A percentile compares a stretch with the other conserved stretches of the same genome.
Conservation (phyloP, 2,888 invertebrate species). For the Sthenelais limicola region DNA sequence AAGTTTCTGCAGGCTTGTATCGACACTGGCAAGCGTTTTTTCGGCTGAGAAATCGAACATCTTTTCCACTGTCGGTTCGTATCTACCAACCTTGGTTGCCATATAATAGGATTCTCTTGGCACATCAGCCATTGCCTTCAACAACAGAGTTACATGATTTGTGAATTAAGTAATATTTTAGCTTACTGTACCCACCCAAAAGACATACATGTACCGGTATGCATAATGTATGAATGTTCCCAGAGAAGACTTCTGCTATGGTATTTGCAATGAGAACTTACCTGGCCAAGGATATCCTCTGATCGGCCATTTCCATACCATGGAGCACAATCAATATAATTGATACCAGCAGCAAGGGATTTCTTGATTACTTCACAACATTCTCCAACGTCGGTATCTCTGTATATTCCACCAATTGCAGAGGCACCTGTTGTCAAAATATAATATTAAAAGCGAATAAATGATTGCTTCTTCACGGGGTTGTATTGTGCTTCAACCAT, state of each 20-base stretch:
- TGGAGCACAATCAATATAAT: slow-evolving; percentile 93
- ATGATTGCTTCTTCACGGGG: too few relatives aligned
- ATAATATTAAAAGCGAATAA: neutral
- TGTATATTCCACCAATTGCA: slow-evolving; percentile 66
- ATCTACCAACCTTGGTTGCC: slow-evolving; percentile 92
- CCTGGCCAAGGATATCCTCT: slow-evolving; percentile 85
- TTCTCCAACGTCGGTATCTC: slow-evolving; percentile 76
- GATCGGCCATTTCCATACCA: slow-evolving; percentile 93
- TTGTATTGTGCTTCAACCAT: too few relatives aligned
- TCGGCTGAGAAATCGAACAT: slow-evolving; percentile 91
- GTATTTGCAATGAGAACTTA: too few relatives aligned
- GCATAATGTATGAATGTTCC: neutral
- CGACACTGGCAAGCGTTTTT: slow-evolving; percentile 83
- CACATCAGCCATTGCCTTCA: slow-evolving; percentile 80
- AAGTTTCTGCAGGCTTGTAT: slow-evolving; percentile 82
- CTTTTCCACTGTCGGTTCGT: slow-evolving; percentile 75
- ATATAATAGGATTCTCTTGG: slow-evolving; percentile 87
- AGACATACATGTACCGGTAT: neutral
- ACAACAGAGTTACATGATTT: too few relatives aligned
- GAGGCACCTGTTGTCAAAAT: slow-evolving; percentile 61
- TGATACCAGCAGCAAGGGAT: slow-evolving; percentile 85
- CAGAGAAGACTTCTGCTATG: neutral
- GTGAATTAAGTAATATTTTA: too few relatives aligned
- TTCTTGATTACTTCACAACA: slow-evolving; percentile 80
- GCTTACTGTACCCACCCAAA: too few relatives aligned